Evolutionary conservation across 2,888 invertebrate genomes (phyloP), one percentile per base, ranked within the genome.

Genomic region (Acronicta alni): DNA sequence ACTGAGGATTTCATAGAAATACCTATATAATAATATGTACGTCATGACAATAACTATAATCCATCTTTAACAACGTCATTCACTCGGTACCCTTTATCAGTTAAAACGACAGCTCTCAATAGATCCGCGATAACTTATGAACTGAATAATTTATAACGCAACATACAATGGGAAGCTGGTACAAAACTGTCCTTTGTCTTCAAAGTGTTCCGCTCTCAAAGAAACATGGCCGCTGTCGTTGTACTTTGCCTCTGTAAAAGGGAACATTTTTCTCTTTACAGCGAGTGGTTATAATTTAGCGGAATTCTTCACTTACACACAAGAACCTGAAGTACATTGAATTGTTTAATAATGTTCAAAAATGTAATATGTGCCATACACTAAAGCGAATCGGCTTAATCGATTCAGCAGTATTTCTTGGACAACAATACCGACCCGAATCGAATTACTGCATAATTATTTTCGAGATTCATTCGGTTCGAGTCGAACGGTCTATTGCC

Each of bases 181-280:
- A 73, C 67, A 69, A 74, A 80, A 79, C 77, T 67, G 72, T 72
- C 72, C 67, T 78, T 80, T 83, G 77, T 81, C 72, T 77, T 69
- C 65, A 14, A 74, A 80, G 72, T 73, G 61, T 62, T 56, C 58
- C 57, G 44, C 26, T 46, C 66, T 78, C 80, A 83, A 83, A 83
- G 80, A 61, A 74, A 69, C 67, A 75, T 54, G 44, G 57, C 47
- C 51, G 62, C 64, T 60, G 60, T 69, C 51, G 60, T 62, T 58
- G 64, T 69, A 64, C 72, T 71, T 70, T 63, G 65, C 57, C 68
- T 75, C 74, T 70, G 69, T 71, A 54, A 46, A 57, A 64, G 64
- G 49, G 61, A 67, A 62, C 68, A 72, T 79, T 82, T 80, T 77
- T 72, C 75, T 69, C 65, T 49, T 54, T 44, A 52, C 52, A 35